Conservation (phyloP, 2,888 invertebrate genomes). For the Hyalella azteca region DNA sequence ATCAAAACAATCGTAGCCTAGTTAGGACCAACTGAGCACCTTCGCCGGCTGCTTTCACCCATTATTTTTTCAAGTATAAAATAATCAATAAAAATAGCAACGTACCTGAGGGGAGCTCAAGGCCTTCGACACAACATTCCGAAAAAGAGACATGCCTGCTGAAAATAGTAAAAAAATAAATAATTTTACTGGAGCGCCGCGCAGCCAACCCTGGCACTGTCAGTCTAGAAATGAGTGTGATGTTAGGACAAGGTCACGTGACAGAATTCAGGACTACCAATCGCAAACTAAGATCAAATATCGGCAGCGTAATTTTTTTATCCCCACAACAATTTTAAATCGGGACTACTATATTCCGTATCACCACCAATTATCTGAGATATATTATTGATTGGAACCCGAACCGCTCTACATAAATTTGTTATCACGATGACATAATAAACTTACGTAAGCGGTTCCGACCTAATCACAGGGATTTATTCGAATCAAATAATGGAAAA, state of each 20-base stretch:
- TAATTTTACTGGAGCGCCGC: background rate
- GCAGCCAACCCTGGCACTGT: background rate
- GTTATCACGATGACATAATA: too few relatives aligned
- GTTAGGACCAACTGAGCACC: background rate
- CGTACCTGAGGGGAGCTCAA: constrained; percentile 20
- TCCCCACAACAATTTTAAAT: too few relatives aligned
- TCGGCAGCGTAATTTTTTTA: too few relatives aligned
- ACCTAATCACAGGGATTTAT: too few relatives aligned
- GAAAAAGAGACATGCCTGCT: constrained; percentile 22
- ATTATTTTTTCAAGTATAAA: background rate
- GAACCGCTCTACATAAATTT: too few relatives aligned
- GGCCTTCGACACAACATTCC: constrained; percentile 2
- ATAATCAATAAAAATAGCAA: background rate
- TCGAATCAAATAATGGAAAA: too few relatives aligned
- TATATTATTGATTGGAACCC: too few relatives aligned
- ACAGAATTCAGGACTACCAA: background rate
- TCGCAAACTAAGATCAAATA: background rate
- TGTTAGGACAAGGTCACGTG: constrained; percentile 9
- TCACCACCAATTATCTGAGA: too few relatives aligned
- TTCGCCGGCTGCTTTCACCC: background rate
- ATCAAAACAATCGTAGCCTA: background rate
- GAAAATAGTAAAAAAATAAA: constrained; percentile 29
- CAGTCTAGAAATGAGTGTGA: background rate
- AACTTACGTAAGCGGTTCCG: too few relatives aligned
- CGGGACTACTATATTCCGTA: too few relatives aligned